Evolutionary conservation across 2,888 invertebrate genomes (phyloP), one percentile per base, ranked within the genome.

Genomic region (Lypha dubia): DNA sequence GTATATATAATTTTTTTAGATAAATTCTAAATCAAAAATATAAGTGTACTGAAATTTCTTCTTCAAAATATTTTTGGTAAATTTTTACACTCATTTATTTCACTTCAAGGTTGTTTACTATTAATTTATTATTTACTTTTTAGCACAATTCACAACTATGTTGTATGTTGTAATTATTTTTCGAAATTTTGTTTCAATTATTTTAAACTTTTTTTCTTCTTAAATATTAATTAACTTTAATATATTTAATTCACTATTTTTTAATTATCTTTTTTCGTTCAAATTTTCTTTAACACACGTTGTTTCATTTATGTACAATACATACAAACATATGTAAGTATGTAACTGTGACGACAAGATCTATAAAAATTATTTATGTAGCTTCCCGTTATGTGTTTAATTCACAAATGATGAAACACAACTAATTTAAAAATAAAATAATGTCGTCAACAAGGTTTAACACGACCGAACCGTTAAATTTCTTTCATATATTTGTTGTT

Each of bases 361-460:
- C 35, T 22, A 4, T 8, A 38, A 8, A 38, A 11, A 11, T n/a
- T n/a, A 38, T 38, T 38, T 58, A 20, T 70, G 41, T 17, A 32
- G 5, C 8, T 38, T 20, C 22, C 44, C 68, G 56, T 24, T 24
- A 56, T 15, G 49, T 82, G 56, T 76, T 65, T 49, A 46, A 49
- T 75, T 32, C 20, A 22, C 70, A 46, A 75, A 46, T n/a, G 75
- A 41, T 56, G 7, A 4, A 46, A 58, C 60, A 75, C 44, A 63
- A 81, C 77, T 77, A 68, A 53, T 49, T n/a, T 13, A 20, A 41
- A 20, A 75, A 65, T 65, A 73, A 67, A 60, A 68, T 53, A 41
- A 63, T 13, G 60, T 67, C 62, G 41, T 68, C 56, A 70, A 56
- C 46, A 46, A 75, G 77, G 41, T 35, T n/a, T 65, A 74, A 7